Base-by-base conservation (phyloP, 1,140 invertebrate species). In the Mamestra configurata region DNA sequence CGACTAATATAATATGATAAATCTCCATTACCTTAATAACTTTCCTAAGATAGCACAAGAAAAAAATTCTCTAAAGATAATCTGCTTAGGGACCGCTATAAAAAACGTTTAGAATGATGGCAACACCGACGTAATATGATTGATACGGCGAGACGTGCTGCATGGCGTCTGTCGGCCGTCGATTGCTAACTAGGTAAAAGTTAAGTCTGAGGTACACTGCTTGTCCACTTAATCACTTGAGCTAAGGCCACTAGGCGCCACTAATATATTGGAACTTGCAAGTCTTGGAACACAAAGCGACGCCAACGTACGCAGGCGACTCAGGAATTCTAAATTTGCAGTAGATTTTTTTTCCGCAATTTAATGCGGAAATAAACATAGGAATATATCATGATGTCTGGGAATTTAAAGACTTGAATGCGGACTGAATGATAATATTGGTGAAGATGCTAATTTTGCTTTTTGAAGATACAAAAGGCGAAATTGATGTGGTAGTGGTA, bases 181-280 rank as follows among this genome's bases (percentile, higher is more conserved):
- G 22, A 51, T 64, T 37, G 59, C 68, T 71, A 71, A 71, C 68
- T 71, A 53, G 68, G 68, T 71, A 71, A 18, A n/a, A 71, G 22
- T 53, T 22, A 53, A 18, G 68, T 71, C 22, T 53, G 24, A 53
- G 22, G 68, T 71, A 71, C 68, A 35, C 27, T 71, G 22, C 46
- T 51, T 35, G 46, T 31, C 68, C 27, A 71, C 24, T 71, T 71
- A 71, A 71, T 49, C 22, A 51, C 46, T 51, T 18, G 68, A 40
- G 46, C 2, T 31, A 68, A 49, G 64, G 40, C 40, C 37, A 31
- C 18, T 43, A 66, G 64, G 40, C 64, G 64, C 64, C 64, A 68
- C 40, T 68, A 24, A 68, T 46, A 18, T 46, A 68, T 46, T 49
- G 18, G 40, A 68, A 3, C 13, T 49, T 49, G 15, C 4, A 49